Conservation (phyloP, 2,888 invertebrate genomes). For the Thelaira solivaga region DNA sequence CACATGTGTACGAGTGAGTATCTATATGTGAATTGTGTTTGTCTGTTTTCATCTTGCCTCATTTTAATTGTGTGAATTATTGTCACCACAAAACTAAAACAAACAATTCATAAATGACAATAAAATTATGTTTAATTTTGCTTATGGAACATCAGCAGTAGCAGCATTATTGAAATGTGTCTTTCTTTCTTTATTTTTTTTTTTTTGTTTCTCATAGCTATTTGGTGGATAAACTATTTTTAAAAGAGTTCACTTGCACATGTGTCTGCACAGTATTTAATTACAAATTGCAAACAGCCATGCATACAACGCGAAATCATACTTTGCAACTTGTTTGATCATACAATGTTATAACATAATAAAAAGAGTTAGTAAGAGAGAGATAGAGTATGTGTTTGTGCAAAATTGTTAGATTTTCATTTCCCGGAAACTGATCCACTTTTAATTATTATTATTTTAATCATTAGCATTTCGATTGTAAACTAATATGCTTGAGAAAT, state of each 20-base stretch:
- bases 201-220: conserved; percentile 41
- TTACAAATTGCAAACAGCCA: not conserved
- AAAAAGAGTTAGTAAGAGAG: not conserved
- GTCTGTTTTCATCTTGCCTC: conserved; percentile 34
- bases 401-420: not conserved
- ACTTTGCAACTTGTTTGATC: conserved; percentile 22
- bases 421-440: conserved; percentile 19
- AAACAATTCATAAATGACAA: conserved; percentile 53
- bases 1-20: no score
- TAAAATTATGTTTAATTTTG: conserved; percentile 43
- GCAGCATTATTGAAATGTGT: conserved; percentile 22
- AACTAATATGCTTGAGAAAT: not conserved
- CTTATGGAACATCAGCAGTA: not conserved
- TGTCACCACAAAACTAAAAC: conserved; percentile 57
- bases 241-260: conserved; percentile 11
- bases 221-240: conserved; percentile 29
- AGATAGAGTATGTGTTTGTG: not conserved
- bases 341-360: no score
- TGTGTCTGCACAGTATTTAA: not conserved
- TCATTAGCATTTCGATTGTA: not conserved
- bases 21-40: no score
- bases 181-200: no score
- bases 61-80: conserved; percentile 62
- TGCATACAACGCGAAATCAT: not conserved
- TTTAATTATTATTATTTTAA: no score